Evolutionary conservation across 2,113 vertebrate genomes (phyloP).

Genomic region (Deroptyus accipitrinus): DNA sequence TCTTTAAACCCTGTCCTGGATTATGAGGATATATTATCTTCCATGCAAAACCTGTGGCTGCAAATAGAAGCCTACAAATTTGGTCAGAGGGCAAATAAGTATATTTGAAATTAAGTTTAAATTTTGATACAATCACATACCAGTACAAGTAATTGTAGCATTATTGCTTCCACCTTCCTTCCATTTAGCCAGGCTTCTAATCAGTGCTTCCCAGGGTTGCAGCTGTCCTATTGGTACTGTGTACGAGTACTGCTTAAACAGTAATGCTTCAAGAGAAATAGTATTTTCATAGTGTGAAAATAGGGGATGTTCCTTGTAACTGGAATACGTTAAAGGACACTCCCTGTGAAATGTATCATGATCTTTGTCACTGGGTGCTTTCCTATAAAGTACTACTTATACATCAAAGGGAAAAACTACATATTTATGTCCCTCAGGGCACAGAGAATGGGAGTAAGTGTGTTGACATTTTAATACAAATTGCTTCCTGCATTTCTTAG

Average conservation of each 20-base stretch:
- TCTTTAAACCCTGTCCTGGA: neutral
- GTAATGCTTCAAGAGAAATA: neutral
- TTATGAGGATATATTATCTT: neutral
- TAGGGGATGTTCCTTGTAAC: neutral
- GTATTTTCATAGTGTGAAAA: neutral
- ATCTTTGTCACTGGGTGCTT: neutral
- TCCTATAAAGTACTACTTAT: slow-evolving; percentile 5
- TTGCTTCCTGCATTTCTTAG: slow-evolving; percentile 41
- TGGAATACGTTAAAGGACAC: neutral
- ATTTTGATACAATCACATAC: neutral
- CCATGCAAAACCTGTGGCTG: neutral
- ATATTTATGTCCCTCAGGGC: slow-evolving; percentile 6
- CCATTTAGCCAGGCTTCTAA: neutral
- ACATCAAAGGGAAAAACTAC: slow-evolving; percentile 26
- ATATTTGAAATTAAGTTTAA: neutral
- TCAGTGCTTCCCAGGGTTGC: neutral
- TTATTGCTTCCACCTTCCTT: neutral
- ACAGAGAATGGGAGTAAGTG: slow-evolving; percentile 17
- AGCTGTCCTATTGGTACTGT: neutral
- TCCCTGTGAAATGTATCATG: neutral
- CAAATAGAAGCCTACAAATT: neutral
- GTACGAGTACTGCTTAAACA: neutral
- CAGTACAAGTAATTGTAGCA: neutral
- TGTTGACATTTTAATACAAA: slow-evolving; percentile 54
- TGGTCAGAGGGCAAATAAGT: neutral